Conservation (phyloP, 2,113 vertebrate species). For the Plecotus auritus region DNA sequence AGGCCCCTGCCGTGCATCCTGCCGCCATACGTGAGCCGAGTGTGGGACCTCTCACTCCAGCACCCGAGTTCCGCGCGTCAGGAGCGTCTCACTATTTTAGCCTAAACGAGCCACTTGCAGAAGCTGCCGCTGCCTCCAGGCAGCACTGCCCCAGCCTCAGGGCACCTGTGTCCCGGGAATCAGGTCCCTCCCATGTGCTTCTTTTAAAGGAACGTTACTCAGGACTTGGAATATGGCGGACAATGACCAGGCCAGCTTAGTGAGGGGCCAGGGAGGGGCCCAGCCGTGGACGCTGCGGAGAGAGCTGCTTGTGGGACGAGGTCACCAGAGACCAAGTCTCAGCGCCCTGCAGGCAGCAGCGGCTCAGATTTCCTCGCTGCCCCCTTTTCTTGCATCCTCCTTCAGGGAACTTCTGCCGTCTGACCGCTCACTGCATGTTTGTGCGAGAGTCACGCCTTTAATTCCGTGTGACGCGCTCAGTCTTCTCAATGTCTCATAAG, state of each 20-base stretch:
- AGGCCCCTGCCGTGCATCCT: background rate
- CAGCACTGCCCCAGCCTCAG: background rate
- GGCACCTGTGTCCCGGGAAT: background rate
- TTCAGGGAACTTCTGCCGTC: accelerated
- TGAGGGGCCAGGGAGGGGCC: no score
- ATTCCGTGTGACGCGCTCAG: background rate
- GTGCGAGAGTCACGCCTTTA: background rate
- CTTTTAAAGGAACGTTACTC: background rate
- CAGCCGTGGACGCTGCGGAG: no score
- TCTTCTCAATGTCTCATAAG: background rate
- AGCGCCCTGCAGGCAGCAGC: background rate
- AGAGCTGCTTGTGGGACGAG: no score
- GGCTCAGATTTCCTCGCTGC: background rate
- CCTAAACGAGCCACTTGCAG: no score
- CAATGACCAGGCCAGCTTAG: background rate
- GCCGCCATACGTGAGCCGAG: background rate
- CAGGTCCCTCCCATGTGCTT: background rate
- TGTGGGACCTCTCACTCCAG: background rate
- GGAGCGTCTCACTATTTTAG: background rate
- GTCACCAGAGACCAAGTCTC: background rate
- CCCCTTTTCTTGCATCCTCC: background rate
- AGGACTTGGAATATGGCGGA: background rate
- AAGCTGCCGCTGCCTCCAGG: background rate
- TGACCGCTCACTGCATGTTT: background rate
- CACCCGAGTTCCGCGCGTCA: accelerated